phyloP scores from a whole-genome alignment of 1,140 invertebrate genomes.

The Neodiprion pinetum region DNA sequence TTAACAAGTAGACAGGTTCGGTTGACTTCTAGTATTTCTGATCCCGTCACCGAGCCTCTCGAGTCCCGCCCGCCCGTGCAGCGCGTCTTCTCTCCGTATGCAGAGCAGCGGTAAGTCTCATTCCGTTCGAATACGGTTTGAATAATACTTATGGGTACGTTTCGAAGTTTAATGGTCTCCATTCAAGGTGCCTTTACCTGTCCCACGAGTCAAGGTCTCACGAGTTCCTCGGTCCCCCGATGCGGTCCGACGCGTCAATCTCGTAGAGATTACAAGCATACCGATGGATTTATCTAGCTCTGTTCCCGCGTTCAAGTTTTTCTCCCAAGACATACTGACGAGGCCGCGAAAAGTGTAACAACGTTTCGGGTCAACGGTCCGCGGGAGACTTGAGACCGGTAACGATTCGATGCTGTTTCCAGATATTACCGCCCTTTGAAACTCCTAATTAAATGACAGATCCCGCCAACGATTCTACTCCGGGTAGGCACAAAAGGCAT shows the following conservation, averaged over 20 bases:
- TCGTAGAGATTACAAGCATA: not conserved
- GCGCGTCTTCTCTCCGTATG: not conserved
- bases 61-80: not conserved
- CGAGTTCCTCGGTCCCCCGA: not conserved
- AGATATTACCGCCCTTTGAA: no score
- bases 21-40: constrained; percentile 7
- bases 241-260: not conserved
- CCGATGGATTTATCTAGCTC: not conserved
- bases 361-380: not conserved
- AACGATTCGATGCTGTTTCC: no score
- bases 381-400: no score
- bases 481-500: no score
- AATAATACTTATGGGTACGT: not conserved
- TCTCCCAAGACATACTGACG: not conserved
- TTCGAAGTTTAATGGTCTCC: not conserved
- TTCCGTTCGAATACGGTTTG: not conserved
- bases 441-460: no score
- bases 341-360: not conserved
- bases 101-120: constrained; percentile 2
- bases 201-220: constrained; percentile 12
- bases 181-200: not conserved
- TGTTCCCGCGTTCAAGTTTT: not conserved
- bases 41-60: not conserved
- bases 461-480: no score
- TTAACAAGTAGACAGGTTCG: not conserved